Evolutionary conservation across 2,888 invertebrate genomes (phyloP).

Genomic region (Ptychoptera contaminata): DNA sequence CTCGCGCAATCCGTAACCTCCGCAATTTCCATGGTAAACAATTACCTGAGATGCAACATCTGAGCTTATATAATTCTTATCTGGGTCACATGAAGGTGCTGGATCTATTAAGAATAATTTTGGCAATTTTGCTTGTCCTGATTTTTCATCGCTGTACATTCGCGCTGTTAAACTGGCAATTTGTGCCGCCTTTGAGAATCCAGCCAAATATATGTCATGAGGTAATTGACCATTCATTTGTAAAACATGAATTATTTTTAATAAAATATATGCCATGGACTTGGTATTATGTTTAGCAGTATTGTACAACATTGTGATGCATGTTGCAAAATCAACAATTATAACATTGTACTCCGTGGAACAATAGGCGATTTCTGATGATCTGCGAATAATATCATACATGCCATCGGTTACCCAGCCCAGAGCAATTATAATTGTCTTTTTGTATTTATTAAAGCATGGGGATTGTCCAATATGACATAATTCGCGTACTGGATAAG

Average conservation of each 20-base stretch:
- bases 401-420: not conserved
- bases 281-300: not conserved
- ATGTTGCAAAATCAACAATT: not conserved
- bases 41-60: not conserved
- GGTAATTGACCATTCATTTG: not conserved
- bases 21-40: not conserved
- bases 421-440: not conserved
- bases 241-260: not conserved
- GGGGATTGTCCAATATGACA: not conserved
- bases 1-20: not conserved
- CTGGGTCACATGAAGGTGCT: not conserved
- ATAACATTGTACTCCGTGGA: not conserved
- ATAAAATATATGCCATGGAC: not conserved
- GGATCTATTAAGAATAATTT: slow-evolving; percentile 1
- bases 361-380: not conserved
- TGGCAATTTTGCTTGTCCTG: not conserved
- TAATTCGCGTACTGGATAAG: too few species aligned
- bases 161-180: not conserved
- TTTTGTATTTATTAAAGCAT: not conserved
- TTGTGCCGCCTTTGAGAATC: not conserved
- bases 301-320: not conserved
- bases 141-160: not conserved
- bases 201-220: not conserved
- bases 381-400: not conserved
- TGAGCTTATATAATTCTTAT: not conserved